Evolutionary conservation across 2,113 vertebrate genomes (phyloP).

Genomic region (Salvelinus namaycush): DNA sequence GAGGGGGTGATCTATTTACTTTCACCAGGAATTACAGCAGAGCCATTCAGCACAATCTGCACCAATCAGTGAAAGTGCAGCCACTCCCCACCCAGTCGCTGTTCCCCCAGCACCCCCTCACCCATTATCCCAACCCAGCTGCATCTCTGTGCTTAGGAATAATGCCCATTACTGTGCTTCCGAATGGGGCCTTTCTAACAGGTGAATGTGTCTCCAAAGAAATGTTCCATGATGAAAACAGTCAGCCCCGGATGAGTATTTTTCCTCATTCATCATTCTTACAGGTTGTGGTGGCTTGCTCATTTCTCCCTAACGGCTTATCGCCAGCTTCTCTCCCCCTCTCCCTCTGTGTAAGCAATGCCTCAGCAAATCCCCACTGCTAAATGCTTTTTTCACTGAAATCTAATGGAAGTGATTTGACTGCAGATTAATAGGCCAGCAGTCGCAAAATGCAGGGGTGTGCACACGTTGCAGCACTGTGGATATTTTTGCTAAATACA

Average conservation of each 20-base stretch:
- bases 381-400: slow-evolving; percentile 68
- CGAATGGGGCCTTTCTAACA: slow-evolving; percentile 65
- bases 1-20: slow-evolving; percentile 76
- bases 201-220: slow-evolving; percentile 76
- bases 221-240: slow-evolving; percentile 72
- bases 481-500: slow-evolving; percentile 61
- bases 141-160: slow-evolving; percentile 53
- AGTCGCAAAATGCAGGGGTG: slow-evolving; percentile 54
- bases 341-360: slow-evolving; percentile 19
- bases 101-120: slow-evolving; percentile 14
- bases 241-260: slow-evolving; percentile 66
- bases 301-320: slow-evolving; percentile 67
- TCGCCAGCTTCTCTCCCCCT: slow-evolving; percentile 59
- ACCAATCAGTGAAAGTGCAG: slow-evolving; percentile 75
- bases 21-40: slow-evolving; percentile 83
- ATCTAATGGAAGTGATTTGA: slow-evolving; percentile 75
- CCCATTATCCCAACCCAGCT: slow-evolving; percentile 19
- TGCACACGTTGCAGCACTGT: slow-evolving; percentile 33
- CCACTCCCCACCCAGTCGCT: slow-evolving; percentile 20
- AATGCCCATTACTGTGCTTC: slow-evolving; percentile 61
- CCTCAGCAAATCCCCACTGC: slow-evolving; percentile 70
- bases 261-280: slow-evolving; percentile 76
- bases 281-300: slow-evolving; percentile 63
- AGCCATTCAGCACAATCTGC: slow-evolving; percentile 91
- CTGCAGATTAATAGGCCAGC: slow-evolving; percentile 72